These are phyloP conservation scores for Hipparchia sbordonii DNA, from an alignment of 2,888 invertebrate species.

Conservation along the genomic window DNA sequence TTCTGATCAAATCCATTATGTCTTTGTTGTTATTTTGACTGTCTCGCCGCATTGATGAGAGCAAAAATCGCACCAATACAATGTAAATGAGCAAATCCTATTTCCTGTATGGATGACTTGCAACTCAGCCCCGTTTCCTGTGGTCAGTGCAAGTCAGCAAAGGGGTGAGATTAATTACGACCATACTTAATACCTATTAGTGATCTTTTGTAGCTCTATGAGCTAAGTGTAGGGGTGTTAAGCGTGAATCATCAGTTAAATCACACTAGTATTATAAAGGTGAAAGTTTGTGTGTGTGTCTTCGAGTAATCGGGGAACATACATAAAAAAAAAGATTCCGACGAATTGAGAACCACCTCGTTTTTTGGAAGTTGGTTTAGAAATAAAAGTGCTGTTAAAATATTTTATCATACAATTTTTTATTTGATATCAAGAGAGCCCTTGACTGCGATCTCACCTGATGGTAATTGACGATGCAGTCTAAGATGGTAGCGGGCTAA, in stretches of 20 bases:
- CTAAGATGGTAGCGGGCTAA: too few relatives aligned
- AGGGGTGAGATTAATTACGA: conserved; percentile 46
- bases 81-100: conserved; percentile 29
- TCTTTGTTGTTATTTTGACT: too few relatives aligned
- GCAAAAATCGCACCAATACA: conserved; percentile 22
- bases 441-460: too few relatives aligned
- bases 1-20: too few relatives aligned
- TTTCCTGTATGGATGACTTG: conserved; percentile 50
- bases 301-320: too few relatives aligned
- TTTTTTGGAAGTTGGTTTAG: too few relatives aligned
- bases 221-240: conserved; percentile 32
- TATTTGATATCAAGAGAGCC: too few relatives aligned
- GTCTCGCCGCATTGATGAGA: neutral
- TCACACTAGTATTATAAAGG: conserved; percentile 8
- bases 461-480: too few relatives aligned
- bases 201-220: conserved; percentile 52
- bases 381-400: neutral
- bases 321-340: too few relatives aligned
- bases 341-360: too few relatives aligned
- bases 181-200: conserved; percentile 56
- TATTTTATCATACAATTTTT: neutral
- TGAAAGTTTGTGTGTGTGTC: too few relatives aligned
- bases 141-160: conserved; percentile 42
- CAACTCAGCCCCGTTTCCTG: conserved; percentile 49
- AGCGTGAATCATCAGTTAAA: conserved; percentile 41